phyloP scores from a whole-genome alignment of 2,113 vertebrate species.

The Gambusia affinis region DNA sequence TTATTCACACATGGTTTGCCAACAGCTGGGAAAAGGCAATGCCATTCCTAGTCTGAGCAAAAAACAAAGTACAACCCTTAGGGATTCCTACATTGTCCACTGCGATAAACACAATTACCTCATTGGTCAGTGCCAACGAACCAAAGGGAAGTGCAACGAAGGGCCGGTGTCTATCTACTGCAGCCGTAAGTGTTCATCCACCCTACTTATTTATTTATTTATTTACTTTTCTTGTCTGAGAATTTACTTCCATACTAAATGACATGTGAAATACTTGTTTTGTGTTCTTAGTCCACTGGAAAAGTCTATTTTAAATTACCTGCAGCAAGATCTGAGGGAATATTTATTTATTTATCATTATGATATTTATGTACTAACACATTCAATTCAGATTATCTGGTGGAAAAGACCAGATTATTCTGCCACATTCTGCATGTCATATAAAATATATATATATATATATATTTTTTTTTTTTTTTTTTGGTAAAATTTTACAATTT shows the following conservation, averaged over 20 bases:
- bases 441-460: too few relatives aligned
- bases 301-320: too few relatives aligned
- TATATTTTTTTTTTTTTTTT: too few relatives aligned
- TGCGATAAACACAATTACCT: slow-evolving; percentile 35
- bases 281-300: too few relatives aligned
- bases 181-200: slow-evolving; percentile 45
- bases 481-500: too few relatives aligned
- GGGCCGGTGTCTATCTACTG: slow-evolving; percentile 39
- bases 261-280: too few relatives aligned
- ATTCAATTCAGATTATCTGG: too few relatives aligned
- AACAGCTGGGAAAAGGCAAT: background rate
- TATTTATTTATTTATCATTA: too few relatives aligned
- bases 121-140: slow-evolving; percentile 58
- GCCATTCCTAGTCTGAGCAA: background rate
- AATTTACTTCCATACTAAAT: background rate
- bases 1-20: background rate
- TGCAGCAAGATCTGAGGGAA: too few relatives aligned
- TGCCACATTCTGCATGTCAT: too few relatives aligned
- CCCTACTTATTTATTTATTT: background rate
- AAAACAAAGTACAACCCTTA: background rate
- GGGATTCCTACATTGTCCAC: background rate
- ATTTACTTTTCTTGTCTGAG: background rate
- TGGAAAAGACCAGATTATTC: too few relatives aligned
- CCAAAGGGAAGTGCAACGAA: rapidly evolving
- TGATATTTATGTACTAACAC: too few relatives aligned